Percentiles rank a stretch among this genome's conserved stretches.
These are phyloP conservation scores for Lasioglossum pauxillum DNA, from an alignment of 2,888 invertebrate genomes.

Conservation along the genomic window DNA sequence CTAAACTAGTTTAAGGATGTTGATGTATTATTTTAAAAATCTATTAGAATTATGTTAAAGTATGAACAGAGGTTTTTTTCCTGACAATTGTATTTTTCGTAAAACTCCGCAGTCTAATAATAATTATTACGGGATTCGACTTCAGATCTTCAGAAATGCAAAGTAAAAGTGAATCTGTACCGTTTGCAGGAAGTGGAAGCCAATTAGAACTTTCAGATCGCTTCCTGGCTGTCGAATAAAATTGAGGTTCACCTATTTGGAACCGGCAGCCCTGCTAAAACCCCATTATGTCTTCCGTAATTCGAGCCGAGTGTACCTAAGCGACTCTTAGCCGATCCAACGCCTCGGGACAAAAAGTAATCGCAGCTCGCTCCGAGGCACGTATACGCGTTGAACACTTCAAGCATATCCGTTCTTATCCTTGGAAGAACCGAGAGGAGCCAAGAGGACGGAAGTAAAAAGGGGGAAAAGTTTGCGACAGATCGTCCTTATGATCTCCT, in stretches of 20 bases:
- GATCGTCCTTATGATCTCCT: background rate
- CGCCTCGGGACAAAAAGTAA: conserved; percentile 30
- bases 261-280: conserved; percentile 26
- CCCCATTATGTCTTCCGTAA: conserved; percentile 22
- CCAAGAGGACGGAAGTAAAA: background rate
- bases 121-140: no score
- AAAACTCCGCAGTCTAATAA: no score
- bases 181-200: background rate
- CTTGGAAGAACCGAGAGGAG: background rate
- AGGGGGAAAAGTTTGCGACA: background rate
- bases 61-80: no score
- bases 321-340: conserved; percentile 38
- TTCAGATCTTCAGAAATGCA: no score
- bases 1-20: no score
- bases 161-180: no score
- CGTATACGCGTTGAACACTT: conserved; percentile 8
- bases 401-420: background rate
- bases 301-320: conserved; percentile 41
- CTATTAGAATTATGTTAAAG: no score
- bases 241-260: conserved; percentile 10
- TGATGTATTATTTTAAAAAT: no score
- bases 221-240: background rate
- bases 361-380: conserved; percentile 1
- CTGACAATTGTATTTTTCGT: no score
- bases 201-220: background rate